phyloP scores from a whole-genome alignment of 2,113 vertebrate genomes.

The Rallus limicola region DNA sequence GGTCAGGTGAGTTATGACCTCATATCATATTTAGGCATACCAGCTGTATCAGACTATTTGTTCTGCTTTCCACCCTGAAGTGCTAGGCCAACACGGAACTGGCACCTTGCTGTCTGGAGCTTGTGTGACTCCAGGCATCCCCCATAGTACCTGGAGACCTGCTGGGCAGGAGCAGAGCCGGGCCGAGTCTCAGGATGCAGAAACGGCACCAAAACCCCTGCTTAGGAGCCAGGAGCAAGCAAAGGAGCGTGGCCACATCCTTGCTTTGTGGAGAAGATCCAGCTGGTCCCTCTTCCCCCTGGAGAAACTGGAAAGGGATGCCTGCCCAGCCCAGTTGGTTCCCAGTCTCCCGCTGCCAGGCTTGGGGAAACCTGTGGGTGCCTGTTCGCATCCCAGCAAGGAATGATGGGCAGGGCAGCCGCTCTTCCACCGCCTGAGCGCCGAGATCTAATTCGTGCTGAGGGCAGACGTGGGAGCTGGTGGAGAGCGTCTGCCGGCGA shows the following conservation, averaged over 20 bases:
- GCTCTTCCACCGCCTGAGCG: background rate
- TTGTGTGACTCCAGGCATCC: background rate
- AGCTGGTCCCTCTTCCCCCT: too few species aligned
- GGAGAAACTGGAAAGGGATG: too few species aligned
- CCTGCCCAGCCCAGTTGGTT: accelerated
- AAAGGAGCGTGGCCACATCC: background rate
- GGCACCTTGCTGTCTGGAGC: background rate
- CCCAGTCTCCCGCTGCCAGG: background rate
- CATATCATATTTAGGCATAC: background rate
- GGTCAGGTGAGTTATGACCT: background rate
- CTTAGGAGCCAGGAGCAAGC: background rate
- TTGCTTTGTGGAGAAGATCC: background rate
- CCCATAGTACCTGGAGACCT: background rate
- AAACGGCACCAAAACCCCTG: background rate
- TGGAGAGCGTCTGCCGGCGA: background rate
- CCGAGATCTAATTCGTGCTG: background rate
- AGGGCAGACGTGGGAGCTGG: background rate
- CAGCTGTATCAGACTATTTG: background rate
- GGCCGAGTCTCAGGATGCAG: background rate
- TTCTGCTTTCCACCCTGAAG: background rate
- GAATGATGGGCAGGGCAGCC: background rate
- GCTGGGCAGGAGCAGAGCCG: background rate
- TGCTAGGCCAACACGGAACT: background rate
- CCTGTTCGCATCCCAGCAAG: background rate
- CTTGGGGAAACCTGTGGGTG: background rate